Base-by-base conservation (phyloP, 2,797 vertebrate genomes). In the Acridotheres tristis region DNA sequence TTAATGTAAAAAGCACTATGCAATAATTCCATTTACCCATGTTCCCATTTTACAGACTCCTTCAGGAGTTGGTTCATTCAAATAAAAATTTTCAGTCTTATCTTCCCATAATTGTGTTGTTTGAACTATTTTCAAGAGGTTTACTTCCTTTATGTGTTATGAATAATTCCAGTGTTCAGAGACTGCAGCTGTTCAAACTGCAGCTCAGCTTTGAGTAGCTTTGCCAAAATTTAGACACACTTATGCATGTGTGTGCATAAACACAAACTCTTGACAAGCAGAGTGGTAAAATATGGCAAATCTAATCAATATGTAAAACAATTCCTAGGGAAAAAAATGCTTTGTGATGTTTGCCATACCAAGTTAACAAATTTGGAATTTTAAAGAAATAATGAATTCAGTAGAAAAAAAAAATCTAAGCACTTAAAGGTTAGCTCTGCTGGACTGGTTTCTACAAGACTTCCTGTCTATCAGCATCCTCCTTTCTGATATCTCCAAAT, bases 91-190 rank as follows among this genome's bases (percentile, higher is more conserved):
- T 92, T 3, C 68, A 66, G n/a, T 50, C 73, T 63, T 66, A 93
- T 89, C 45, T 36, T 79, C 42, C 50, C 59, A 40, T 85, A 91
- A 90, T 38, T 88, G 54, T 74, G 38, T 89, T 88, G 13, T 77
- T 86, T 91, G 72, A 94, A 76, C 53, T 53, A 25, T 93, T 94
- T 96, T 93, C 85, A 85, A 81, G 89, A 84, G 55, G 14, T 92
- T 95, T 93, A 53, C 63, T 92, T 78, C 67, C 20, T 88, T 93
- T 94, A 92, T 94, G 59, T 61, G 63, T 27, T 73, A 71, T 94
- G 89, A 97, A 96, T 96, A 94, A 94, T 95, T 96, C 80, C 47
- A 50, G 63, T 54, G 69, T 76, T 87, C 88, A 78, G 91, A 93
- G 92, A 91, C 59, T 88, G 85, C 91, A 94, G 94, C 88, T 97